These are phyloP conservation scores for Cossypha heuglini DNA, from an alignment of 2,797 vertebrate species.

Conservation along the genomic window DNA sequence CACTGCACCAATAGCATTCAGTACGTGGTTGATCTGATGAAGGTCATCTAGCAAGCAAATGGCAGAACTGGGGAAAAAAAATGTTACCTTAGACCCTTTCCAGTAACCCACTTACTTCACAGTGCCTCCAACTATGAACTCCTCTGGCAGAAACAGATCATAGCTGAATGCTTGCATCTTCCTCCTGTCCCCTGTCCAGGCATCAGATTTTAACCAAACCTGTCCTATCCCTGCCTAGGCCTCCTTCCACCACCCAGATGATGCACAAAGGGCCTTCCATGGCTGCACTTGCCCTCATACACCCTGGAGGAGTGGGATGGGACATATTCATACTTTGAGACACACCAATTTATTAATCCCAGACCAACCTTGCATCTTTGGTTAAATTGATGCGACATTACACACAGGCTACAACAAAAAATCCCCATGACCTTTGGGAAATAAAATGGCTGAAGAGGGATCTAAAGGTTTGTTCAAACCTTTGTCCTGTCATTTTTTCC, in stretches of 20 bases:
- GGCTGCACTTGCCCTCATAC: background rate
- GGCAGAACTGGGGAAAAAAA: background rate
- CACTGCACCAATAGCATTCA: background rate
- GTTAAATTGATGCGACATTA: background rate
- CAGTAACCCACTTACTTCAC: background rate
- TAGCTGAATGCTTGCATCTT: background rate
- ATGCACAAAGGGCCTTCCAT: background rate
- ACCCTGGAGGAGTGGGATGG: background rate
- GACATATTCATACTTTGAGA: fast-evolving
- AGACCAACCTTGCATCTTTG: background rate
- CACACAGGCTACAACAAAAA: background rate
- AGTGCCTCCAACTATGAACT: background rate
- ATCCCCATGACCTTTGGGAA: background rate
- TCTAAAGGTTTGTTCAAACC: background rate
- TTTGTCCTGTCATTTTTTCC: background rate
- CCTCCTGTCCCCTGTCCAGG: background rate
- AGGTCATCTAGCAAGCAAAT: background rate
- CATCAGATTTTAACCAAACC: background rate
- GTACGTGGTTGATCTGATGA: background rate
- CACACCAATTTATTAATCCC: background rate
- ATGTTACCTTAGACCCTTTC: background rate
- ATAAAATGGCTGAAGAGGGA: background rate
- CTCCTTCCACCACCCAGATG: background rate
- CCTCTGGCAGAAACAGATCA: background rate
- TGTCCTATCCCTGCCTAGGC: background rate